These are phyloP conservation scores for Aphidius gifuensis DNA, from an alignment of 1,140 invertebrate genomes.

Conservation along the genomic window DNA sequence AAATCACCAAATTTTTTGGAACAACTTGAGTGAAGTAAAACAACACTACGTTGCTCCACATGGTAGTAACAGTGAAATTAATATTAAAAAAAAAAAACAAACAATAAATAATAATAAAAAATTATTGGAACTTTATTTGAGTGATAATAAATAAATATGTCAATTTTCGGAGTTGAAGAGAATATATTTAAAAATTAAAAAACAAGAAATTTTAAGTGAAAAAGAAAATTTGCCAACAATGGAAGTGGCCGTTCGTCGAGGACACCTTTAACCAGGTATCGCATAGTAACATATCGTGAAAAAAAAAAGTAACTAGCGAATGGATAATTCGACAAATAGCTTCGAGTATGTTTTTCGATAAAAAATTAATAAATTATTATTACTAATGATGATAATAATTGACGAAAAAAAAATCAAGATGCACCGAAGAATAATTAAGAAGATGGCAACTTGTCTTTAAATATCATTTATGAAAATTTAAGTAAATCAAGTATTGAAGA, in stretches of 20 bases:
- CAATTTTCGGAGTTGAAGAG: neutral
- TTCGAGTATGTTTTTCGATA: too few relatives aligned
- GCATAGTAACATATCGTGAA: constrained; percentile 33
- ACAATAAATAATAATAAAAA: constrained; percentile 25
- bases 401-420: neutral
- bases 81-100: constrained; percentile 32
- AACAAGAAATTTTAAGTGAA: constrained; percentile 1
- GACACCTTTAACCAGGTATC: constrained; percentile 38
- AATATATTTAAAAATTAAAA: constrained; percentile 8
- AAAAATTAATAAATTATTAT: too few relatives aligned
- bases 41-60: constrained; percentile 41
- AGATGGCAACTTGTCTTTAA: neutral
- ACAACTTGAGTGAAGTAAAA: constrained; percentile 82
- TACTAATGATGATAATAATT: neutral
- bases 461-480: neutral
- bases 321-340: neutral
- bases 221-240: constrained; percentile 16
- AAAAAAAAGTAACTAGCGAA: neutral
- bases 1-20: constrained; percentile 99
- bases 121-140: constrained; percentile 4
- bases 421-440: neutral
- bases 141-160: constrained; percentile 11
- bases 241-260: constrained; percentile 27
- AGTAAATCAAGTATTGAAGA: neutral
- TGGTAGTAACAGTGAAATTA: constrained; percentile 37